Evolutionary conservation across 2,797 vertebrate genomes (phyloP).

Genomic region (Smutsia temminckii): DNA sequence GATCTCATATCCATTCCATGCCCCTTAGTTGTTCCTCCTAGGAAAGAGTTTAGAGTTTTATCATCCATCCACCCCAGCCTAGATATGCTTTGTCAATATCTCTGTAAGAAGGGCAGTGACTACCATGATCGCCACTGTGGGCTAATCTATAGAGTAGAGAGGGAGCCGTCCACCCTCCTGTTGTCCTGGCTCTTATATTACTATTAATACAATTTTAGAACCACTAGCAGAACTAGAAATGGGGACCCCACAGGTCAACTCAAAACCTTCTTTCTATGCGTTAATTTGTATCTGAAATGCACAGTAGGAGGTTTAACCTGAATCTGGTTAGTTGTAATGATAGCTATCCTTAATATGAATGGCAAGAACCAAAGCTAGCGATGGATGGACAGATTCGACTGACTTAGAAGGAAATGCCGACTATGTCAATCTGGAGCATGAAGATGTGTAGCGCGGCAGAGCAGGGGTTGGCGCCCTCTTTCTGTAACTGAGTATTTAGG

Average conservation of each 20-base stretch:
- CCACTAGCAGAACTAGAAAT: not conserved
- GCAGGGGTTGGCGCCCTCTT: accelerated
- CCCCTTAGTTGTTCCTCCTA: not conserved
- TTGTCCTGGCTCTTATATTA: not conserved
- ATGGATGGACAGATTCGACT: not conserved
- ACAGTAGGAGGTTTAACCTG: not conserved
- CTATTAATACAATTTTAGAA: not conserved
- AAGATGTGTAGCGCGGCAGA: accelerated
- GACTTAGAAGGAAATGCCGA: not conserved
- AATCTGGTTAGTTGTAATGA: not conserved
- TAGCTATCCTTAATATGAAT: not conserved
- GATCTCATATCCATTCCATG: not conserved
- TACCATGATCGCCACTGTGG: accelerated
- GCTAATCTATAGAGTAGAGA: not conserved
- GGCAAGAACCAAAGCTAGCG: not conserved
- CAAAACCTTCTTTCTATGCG: not conserved
- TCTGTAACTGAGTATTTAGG: accelerated
- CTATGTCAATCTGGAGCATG: accelerated
- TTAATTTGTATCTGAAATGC: not conserved
- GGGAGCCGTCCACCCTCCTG: not conserved
- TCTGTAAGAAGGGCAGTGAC: not conserved
- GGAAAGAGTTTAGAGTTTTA: not conserved
- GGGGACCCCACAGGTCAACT: not conserved
- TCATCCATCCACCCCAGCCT: not conserved
- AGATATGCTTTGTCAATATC: accelerated